Evolutionary conservation across 2,797 vertebrate species (phyloP), one percentile per base, ranked within the genome.

Genomic region (Australoheros facetus): DNA sequence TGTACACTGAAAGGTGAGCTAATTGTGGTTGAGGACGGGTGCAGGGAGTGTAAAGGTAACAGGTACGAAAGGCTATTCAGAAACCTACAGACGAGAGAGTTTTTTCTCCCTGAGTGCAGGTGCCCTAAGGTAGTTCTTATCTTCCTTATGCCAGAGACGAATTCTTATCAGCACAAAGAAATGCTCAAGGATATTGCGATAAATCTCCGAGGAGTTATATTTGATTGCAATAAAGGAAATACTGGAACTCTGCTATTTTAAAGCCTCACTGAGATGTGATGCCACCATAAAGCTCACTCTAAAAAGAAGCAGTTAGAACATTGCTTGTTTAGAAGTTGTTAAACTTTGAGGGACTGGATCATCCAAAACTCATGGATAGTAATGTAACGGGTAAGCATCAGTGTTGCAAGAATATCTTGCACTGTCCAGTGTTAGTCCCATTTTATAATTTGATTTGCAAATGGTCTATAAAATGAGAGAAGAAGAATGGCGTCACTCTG

Each of bases 1-100:
- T 77, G 79, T 72, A 64, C 76, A 82, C 83, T 90, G 91, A 93
- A 93, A 93, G 94, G 90, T 90, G 89, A 92, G 87, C 87, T 92
- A 90, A 88, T 85, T 83, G 91, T 69, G 64, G 79, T 16, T 21
- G 81, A 53, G 82, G 79, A 83, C 5, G 37, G 85, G 75, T 78
- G 84, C 57, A 59, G 75, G 81, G 87, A 37, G 79, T 23, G 77
- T 76, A 77, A 88, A 26, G 87, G 83, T 84, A 91, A 88, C 89
- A 90, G 90, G 86, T 91, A 89, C 8, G 28, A 74, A 74, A 79
- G 75, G 60, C 83, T 83, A 81, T 89, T 90, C 85, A 90, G 34
- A 73, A 80, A 77, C 64, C 53, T 54, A 6, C 73, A 86, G 85
- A 87, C 73, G 72, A 56, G 73, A 70, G 73, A 56, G 54, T 2